These are phyloP conservation scores for Neomonachus schauinslandi DNA, from an alignment of 2,113 vertebrate species.

Conservation along the genomic window DNA sequence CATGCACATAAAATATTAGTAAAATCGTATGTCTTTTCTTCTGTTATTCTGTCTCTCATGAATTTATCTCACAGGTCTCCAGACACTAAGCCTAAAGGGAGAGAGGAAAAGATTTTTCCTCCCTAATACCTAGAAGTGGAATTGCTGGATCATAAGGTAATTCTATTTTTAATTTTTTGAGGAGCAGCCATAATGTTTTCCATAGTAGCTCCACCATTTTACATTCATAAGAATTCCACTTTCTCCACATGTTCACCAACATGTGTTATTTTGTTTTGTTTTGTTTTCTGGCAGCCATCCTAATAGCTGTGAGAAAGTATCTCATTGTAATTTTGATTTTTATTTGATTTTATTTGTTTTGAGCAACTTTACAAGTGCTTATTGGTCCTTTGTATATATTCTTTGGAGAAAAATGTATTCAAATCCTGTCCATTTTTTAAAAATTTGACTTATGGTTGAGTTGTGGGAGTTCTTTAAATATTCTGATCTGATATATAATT, in stretches of 20 bases:
- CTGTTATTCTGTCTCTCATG: background rate
- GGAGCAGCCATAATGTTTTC: background rate
- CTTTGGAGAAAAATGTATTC: background rate
- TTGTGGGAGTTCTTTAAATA: background rate
- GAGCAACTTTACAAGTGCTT: background rate
- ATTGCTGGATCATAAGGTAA: background rate
- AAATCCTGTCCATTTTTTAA: background rate
- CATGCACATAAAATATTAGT: background rate
- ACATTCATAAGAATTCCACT: background rate
- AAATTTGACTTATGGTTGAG: background rate
- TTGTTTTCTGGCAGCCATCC: background rate
- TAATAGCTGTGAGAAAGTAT: background rate
- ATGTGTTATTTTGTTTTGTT: background rate
- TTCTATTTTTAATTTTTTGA: background rate
- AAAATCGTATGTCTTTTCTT: background rate
- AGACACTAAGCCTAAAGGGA: background rate
- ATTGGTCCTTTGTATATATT: background rate
- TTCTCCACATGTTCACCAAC: background rate
- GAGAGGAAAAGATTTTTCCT: background rate
- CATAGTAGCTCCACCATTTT: background rate
- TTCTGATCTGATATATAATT: background rate
- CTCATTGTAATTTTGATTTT: background rate
- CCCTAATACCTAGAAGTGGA: background rate
- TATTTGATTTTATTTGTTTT: background rate
- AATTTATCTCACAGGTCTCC: background rate